A percentile compares a stretch with the other conserved stretches of the same genome.
These are phyloP conservation scores for Gadopsis bispinosus DNA, from an alignment of 2,797 vertebrate species.

Conservation along the genomic window DNA sequence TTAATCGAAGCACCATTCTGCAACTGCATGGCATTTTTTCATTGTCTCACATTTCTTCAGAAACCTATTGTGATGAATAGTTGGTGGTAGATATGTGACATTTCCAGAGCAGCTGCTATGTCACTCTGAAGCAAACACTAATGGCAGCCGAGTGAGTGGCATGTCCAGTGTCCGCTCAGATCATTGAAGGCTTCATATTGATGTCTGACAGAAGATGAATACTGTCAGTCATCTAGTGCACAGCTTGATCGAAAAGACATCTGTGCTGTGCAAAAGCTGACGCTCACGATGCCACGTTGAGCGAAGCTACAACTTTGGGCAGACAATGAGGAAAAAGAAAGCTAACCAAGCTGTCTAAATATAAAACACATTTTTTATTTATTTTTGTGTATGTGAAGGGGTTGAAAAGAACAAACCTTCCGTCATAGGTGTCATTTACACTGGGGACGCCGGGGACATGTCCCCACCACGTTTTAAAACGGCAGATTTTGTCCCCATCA, in stretches of 20 bases:
- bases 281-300: neutral
- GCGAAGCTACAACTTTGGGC: neutral
- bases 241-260: constrained; percentile 26
- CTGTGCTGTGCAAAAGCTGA: constrained; percentile 11
- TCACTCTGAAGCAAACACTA: constrained; percentile 25
- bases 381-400: neutral
- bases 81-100: constrained; percentile 15
- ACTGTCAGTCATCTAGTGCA: constrained; percentile 40
- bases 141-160: constrained; percentile 37
- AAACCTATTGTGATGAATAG: neutral
- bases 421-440: no score
- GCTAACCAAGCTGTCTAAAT: neutral
- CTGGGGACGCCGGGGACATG: no score
- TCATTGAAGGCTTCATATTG: constrained; percentile 21
- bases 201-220: constrained; percentile 38
- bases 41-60: neutral
- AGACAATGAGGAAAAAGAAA: neutral
- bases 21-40: neutral
- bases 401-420: neutral
- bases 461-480: no score
- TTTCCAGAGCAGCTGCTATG: constrained; percentile 19
- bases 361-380: neutral
- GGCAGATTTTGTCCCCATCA: no score
- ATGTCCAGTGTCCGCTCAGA: constrained; percentile 25
- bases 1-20: neutral